A percentile compares a stretch with the other conserved stretches of the same genome.
These are phyloP conservation scores for Trichogramma evanescens DNA, from an alignment of 2,888 invertebrate species.

Conservation along the genomic window DNA sequence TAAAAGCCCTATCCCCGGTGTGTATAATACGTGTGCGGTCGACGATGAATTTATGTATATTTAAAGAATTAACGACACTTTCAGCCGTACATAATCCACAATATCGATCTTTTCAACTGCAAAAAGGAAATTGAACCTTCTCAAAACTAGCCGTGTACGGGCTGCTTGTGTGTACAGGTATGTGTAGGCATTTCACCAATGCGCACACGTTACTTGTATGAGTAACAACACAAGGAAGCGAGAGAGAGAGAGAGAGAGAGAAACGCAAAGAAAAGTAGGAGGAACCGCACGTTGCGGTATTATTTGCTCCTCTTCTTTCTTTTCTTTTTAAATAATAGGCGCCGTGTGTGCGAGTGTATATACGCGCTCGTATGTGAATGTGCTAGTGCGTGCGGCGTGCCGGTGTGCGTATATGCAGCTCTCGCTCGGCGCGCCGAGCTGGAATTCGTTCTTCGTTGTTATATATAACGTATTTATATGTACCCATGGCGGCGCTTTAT, in stretches of 20 bases:
- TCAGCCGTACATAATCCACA: no score
- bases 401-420: not conserved
- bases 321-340: constrained; percentile 21
- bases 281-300: constrained; percentile 16
- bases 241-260: not conserved
- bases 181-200: no score
- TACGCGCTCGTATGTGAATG: not conserved
- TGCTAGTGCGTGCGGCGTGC: not conserved
- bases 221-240: not conserved
- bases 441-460: constrained; percentile 1
- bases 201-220: no score
- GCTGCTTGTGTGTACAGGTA: no score
- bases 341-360: not conserved
- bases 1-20: no score
- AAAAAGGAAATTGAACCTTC: not conserved
- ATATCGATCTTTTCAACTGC: no score
- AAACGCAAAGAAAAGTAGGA: not conserved
- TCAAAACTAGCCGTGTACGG: no score
- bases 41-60: no score
- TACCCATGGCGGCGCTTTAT: no score
- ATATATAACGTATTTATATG: no score
- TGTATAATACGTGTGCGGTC: no score
- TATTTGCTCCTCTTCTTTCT: constrained; percentile 17
- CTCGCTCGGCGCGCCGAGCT: not conserved
- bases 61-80: no score